phyloP scores from a whole-genome alignment of 1,140 invertebrate species.

The Choristoneura fumiferana region DNA sequence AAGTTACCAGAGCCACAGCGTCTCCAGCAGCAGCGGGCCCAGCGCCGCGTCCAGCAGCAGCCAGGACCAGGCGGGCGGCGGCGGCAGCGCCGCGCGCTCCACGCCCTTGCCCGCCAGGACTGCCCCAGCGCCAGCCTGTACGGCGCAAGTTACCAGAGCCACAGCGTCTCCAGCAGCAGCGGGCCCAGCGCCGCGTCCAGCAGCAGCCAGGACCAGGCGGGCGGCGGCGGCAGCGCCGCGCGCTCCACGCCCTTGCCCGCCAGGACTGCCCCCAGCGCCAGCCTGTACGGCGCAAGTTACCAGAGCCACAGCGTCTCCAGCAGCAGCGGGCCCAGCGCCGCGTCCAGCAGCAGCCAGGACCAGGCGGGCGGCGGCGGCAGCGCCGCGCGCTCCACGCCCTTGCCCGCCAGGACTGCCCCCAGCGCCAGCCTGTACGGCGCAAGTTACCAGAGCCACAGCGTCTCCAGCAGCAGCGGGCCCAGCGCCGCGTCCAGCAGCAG shows the following conservation, averaged over 20 bases:
- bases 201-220: slow-evolving; percentile 52
- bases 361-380: slow-evolving; percentile 47
- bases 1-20: slow-evolving; percentile 60
- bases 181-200: slow-evolving; percentile 56
- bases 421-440: slow-evolving; percentile 9
- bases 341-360: slow-evolving; percentile 59
- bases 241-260: slow-evolving; percentile 50
- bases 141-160: slow-evolving; percentile 49
- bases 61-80: slow-evolving; percentile 50
- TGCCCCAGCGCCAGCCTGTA: too few species aligned
- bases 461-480: slow-evolving; percentile 55
- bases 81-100: slow-evolving; percentile 49
- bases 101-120: too few species aligned
- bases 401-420: too few species aligned
- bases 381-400: slow-evolving; percentile 46
- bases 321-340: slow-evolving; percentile 49
- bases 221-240: slow-evolving; percentile 46
- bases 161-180: slow-evolving; percentile 57
- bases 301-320: slow-evolving; percentile 65
- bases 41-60: slow-evolving; percentile 53
- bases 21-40: slow-evolving; percentile 55
- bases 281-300: slow-evolving; percentile 30
- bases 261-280: too few species aligned
- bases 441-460: slow-evolving; percentile 60
- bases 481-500: slow-evolving; percentile 53